Evolutionary conservation across 2,797 vertebrate species (phyloP), one percentile per base, ranked within the genome.

Genomic region (Simalia tracyae): DNA sequence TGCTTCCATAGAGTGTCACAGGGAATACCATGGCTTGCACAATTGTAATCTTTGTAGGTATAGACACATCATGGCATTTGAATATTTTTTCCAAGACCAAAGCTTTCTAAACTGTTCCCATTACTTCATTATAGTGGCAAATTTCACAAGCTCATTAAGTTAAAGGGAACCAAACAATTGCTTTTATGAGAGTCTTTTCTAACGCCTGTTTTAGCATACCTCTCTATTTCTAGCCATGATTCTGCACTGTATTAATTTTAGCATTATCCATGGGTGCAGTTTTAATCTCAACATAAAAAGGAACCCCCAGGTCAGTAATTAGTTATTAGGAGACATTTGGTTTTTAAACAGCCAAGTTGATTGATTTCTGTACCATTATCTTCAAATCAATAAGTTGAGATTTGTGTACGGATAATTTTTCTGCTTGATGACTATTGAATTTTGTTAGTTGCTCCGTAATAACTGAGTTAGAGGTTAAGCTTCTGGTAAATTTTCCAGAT

Each of bases 361-460:
- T 96, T 94, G 95, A 94, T 95, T 96, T 95, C 95, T 94, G 85
- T 94, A 93, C 94, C 93, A 93, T 96, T 97, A 94, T 87, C 95
- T 97, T 96, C 95, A 93, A 94, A 96, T 96, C 94, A 72, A 95
- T 96, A 95, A 95, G 95, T 96, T 92, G 87, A 93, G 94, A 91
- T 94, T 95, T 95, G 95, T 95, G 94, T 95, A 95, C 93, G 95
- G 96, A 97, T 96, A 96, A 96, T 96, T 95, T 92, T 68, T 89
- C 94, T 94, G 93, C 95, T 96, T 97, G 95, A 97, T 95, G 94
- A 96, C 94, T 96, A 94, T 94, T 96, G 95, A 96, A 97, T 97
- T 95, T 95, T 95, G 96, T 97, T 97, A 97, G 95, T 95, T 96
- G 95, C 94, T 96, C 94, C 93, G 85, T 96, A 96, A 96, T 97